Evolutionary conservation across 1,140 invertebrate species (phyloP).

Genomic region (Rhagoletis zephyria): DNA sequence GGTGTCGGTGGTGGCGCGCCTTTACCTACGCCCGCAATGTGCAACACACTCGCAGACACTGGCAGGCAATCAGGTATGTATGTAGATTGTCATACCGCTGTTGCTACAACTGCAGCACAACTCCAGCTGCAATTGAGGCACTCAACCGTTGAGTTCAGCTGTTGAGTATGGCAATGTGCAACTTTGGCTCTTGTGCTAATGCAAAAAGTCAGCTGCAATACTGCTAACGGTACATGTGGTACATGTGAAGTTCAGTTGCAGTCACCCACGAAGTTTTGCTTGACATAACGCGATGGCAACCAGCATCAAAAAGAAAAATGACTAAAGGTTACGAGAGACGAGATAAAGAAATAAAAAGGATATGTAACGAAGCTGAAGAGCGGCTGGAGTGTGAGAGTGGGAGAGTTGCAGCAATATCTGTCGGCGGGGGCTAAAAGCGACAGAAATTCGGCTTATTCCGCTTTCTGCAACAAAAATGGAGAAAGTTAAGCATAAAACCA

Average conservation of each 20-base stretch:
- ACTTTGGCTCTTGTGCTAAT: constrained; percentile 35
- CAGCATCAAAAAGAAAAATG: not conserved
- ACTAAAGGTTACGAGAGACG: not conserved
- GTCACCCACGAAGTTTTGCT: constrained; percentile 30
- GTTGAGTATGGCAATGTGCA: constrained; percentile 46
- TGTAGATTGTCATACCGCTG: not conserved
- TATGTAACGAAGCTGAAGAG: not conserved
- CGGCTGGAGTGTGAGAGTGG: not conserved
- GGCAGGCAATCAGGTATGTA: not conserved
- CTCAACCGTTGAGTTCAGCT: not conserved
- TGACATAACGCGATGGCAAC: not conserved
- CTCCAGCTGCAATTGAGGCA: constrained; percentile 20
- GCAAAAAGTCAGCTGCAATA: constrained; percentile 22
- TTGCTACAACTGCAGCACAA: not conserved
- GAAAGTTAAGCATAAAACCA: constrained; percentile 40
- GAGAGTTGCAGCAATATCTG: not conserved
- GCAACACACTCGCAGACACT: not conserved
- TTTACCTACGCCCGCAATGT: not conserved
- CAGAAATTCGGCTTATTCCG: constrained; percentile 34
- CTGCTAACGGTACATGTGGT: not conserved
- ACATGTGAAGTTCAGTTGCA: constrained; percentile 34
- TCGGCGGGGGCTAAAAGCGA: not conserved
- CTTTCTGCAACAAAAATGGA: constrained; percentile 19
- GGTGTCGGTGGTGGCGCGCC: not conserved
- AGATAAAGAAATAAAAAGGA: not conserved